phyloP scores from a whole-genome alignment of 2,888 invertebrate species.

The Serrognathus titanus region DNA sequence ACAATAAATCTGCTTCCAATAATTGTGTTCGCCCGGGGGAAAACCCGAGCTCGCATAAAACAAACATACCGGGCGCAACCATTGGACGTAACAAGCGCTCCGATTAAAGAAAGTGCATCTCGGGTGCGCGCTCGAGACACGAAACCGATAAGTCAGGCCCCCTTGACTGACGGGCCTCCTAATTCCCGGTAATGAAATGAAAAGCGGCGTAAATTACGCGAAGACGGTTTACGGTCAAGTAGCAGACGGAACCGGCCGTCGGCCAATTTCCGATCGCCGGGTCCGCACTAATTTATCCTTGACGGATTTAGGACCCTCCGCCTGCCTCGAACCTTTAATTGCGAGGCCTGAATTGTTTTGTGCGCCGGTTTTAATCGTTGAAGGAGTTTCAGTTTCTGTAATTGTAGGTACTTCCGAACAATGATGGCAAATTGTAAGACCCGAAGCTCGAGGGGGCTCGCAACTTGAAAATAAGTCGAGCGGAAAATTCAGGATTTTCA shows the following conservation, averaged over 20 bases:
- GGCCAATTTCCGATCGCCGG: slow-evolving; percentile 20
- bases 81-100: slow-evolving; percentile 13
- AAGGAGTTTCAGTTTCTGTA: no score
- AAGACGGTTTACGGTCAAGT: slow-evolving; percentile 33
- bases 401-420: no score
- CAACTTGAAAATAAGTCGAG: no score
- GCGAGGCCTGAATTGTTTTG: no score
- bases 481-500: no score
- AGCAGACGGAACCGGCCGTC: slow-evolving; percentile 34
- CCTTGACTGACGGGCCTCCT: slow-evolving; percentile 34
- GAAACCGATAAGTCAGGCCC: slow-evolving; percentile 13
- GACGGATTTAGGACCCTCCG: slow-evolving; percentile 9
- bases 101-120: slow-evolving; percentile 12
- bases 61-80: slow-evolving; percentile 9
- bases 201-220: slow-evolving; percentile 35
- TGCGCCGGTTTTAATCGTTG: no score
- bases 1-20: slow-evolving; percentile 9
- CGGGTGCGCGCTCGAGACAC: slow-evolving; percentile 12
- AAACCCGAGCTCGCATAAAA: slow-evolving; percentile 8
- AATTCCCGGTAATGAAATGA: slow-evolving; percentile 38
- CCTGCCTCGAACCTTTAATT: slow-evolving; percentile 1
- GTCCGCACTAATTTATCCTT: slow-evolving; percentile 8
- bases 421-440: no score
- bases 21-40: slow-evolving; percentile 12
- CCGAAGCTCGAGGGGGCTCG: no score